phyloP scores from a whole-genome alignment of 2,888 invertebrate species.

The Cosmia pyralina region DNA sequence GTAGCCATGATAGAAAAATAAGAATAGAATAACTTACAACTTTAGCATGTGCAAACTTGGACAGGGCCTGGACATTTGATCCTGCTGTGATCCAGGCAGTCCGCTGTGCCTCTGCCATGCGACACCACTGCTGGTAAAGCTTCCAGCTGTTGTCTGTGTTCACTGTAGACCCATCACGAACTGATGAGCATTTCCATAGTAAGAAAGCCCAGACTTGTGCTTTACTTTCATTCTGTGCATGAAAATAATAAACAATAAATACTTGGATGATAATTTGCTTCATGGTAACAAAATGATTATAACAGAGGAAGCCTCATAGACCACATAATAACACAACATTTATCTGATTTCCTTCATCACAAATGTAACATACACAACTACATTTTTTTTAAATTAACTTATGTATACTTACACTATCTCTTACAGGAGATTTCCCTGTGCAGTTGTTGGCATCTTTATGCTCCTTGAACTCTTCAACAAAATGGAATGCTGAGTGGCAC shows the following conservation, averaged over 20 bases:
- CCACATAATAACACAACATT: not conserved
- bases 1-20: not conserved
- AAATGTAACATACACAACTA: not conserved
- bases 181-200: constrained; percentile 93
- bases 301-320: not conserved
- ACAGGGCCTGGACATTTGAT: constrained; percentile 93
- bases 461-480: constrained; percentile 94
- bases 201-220: constrained; percentile 96
- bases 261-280: not conserved
- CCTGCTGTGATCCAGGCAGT: constrained; percentile 95
- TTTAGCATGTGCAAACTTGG: constrained; percentile 92
- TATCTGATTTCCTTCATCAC: not conserved
- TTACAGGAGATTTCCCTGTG: constrained; percentile 91
- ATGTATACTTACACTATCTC: constrained; percentile 91
- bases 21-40: constrained; percentile 84
- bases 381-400: not conserved
- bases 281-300: not conserved
- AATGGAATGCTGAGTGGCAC: constrained; percentile 95
- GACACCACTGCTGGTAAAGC: constrained; percentile 95
- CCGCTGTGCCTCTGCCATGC: constrained; percentile 93
- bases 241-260: not conserved
- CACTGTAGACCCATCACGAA: constrained; percentile 83
- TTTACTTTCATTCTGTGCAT: constrained; percentile 92
- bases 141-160: constrained; percentile 93
- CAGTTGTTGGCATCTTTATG: constrained; percentile 92